Percentiles rank a stretch among this genome's conserved stretches.
These are phyloP conservation scores for Anagyrus pseudococci DNA, from an alignment of 2,888 invertebrate genomes.

Conservation along the genomic window DNA sequence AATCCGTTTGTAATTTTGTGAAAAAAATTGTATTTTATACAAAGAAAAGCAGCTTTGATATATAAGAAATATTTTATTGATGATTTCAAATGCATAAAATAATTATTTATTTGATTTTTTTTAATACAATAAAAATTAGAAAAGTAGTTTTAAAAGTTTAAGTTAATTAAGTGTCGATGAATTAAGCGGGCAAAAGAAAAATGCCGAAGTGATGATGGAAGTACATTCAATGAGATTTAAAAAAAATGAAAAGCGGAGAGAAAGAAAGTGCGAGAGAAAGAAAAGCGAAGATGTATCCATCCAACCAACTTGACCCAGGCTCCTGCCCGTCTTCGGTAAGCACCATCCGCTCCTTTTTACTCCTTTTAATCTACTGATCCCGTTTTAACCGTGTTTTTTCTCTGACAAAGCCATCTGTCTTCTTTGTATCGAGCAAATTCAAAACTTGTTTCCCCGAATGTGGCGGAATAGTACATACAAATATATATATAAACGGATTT, in stretches of 20 bases:
- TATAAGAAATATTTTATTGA: too few species aligned
- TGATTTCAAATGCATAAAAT: too few species aligned
- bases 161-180: conserved; percentile 12
- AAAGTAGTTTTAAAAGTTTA: conserved; percentile 13
- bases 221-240: conserved; percentile 20
- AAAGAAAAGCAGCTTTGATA: too few species aligned
- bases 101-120: not conserved
- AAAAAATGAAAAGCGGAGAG: conserved; percentile 36
- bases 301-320: conserved; percentile 61
- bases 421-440: conserved; percentile 21
- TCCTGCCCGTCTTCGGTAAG: conserved; percentile 62
- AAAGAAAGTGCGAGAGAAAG: conserved; percentile 46
- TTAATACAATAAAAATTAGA: not conserved
- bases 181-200: conserved; percentile 21
- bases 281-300: conserved; percentile 56
- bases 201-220: conserved; percentile 41
- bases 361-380: conserved; percentile 61
- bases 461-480: not conserved
- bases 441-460: conserved; percentile 12
- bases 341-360: conserved; percentile 61
- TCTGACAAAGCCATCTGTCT: conserved; percentile 29
- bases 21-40: too few species aligned
- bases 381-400: conserved; percentile 50
- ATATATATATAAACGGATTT: conserved; percentile 19
- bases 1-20: too few species aligned